A percentile compares a stretch with the other conserved stretches of the same genome.
Evolutionary conservation across 92 coral and sea anemone genomes (phyloP).

Genomic region (Bergia puertoricense): DNA sequence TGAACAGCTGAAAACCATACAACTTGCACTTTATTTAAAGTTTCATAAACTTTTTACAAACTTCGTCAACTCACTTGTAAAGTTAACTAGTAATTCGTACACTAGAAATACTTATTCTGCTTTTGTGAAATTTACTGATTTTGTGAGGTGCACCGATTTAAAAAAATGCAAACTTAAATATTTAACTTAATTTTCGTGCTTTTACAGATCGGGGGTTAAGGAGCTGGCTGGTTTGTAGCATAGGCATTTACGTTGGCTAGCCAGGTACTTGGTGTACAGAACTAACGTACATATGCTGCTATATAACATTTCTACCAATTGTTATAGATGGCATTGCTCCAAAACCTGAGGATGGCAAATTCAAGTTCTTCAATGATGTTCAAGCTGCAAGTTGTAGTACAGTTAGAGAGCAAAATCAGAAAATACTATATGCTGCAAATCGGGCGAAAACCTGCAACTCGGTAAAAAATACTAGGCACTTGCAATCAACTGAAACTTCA

Average conservation of each 20-base stretch:
- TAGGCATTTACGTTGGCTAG: too few relatives aligned
- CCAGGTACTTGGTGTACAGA: too few relatives aligned
- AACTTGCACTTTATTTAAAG: too few relatives aligned
- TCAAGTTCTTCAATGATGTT: conserved; percentile 1
- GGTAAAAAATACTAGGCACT: background rate
- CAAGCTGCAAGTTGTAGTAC: background rate
- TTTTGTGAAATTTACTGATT: too few relatives aligned
- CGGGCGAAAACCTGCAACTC: background rate
- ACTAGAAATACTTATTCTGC: too few relatives aligned
- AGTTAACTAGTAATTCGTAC: too few relatives aligned
- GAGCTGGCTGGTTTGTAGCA: too few relatives aligned
- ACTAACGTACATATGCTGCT: background rate
- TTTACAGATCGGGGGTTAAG: too few relatives aligned
- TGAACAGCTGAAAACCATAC: background rate
- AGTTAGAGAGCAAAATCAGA: background rate
- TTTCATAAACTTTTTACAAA: background rate
- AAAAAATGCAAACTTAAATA: too few relatives aligned
- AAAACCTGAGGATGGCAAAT: background rate
- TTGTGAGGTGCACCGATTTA: too few relatives aligned
- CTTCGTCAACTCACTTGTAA: background rate
- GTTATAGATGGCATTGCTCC: background rate
- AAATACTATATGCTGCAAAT: background rate
- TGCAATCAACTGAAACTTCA: conserved; percentile 1
- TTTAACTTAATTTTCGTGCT: too few relatives aligned
- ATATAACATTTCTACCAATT: background rate